Base-by-base conservation (phyloP, 2,113 vertebrate genomes). In the Pseudorhombus dupliciocellatus region DNA sequence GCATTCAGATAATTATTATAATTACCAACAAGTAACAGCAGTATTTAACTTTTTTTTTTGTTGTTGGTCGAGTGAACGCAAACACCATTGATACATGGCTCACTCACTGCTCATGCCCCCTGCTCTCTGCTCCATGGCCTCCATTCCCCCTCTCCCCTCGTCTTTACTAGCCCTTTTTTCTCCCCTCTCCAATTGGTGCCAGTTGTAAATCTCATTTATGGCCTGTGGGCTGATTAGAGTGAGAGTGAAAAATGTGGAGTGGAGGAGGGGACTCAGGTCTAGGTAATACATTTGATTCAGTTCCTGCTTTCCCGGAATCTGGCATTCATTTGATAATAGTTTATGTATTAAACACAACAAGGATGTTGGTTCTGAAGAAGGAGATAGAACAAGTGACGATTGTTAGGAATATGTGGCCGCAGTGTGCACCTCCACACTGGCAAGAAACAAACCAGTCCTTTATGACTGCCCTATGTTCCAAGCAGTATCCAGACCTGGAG, bases 151-250 rank as follows among this genome's bases (percentile, higher is more conserved):
- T 70, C 62, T 70, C 28, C 50, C 55, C 44, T 60, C 54, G 31
- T 84, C 60, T 80, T 59, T 73, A 51, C 63, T 70, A 28, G 66
- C 55, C 54, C 40, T 53, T 30, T 54, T 70, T 54, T 66, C 57
- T 68, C 69, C 67, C 66, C 55, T 71, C 66, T 81, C 67, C 75
- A 79, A 65, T 84, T 70, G 69, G 61, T 88, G 86, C 64, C 68
- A 80, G 87, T 84, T 73, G 91, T 92, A 93, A 91, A 92, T 93
- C 83, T 89, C 52, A 84, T 93, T 92, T 91, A 92, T 90, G 52
- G 87, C 78, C 84, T 37, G 24, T 86, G 76, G 84, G 72, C 75
- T 90, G 87, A 89, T 90, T 88, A 85, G 85, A 90, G 87, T 77
- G 77, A 89, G 81, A 83, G 84, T 86, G 79, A 89, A 87, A 90